Percentiles rank a stretch among this genome's conserved stretches.
These are phyloP conservation scores for Carassius gibelio DNA, from an alignment of 2,113 vertebrate species.

Conservation along the genomic window DNA sequence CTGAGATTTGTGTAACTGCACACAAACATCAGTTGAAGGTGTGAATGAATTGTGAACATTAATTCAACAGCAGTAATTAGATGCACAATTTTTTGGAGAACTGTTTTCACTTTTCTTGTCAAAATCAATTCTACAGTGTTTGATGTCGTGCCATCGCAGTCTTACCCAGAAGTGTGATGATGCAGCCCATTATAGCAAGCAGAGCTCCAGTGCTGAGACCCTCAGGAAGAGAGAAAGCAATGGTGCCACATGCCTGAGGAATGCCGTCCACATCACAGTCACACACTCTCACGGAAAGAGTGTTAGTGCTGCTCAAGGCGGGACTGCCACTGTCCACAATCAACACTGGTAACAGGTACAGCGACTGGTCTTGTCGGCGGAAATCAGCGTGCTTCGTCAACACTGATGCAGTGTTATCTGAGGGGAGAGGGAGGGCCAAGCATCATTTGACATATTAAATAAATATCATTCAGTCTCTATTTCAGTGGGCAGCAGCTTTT, in stretches of 20 bases:
- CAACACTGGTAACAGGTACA: slow-evolving; percentile 89
- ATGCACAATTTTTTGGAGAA: background rate
- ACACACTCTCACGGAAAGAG: slow-evolving; percentile 90
- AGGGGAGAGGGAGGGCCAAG: background rate
- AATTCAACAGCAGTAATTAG: background rate
- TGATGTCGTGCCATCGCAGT: background rate
- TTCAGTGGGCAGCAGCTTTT: too few relatives aligned
- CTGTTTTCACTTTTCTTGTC: too few relatives aligned
- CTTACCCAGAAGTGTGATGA: slow-evolving; percentile 90
- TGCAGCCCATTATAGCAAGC: slow-evolving; percentile 91
- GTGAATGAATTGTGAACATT: too few relatives aligned
- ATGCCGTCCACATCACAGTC: slow-evolving; percentile 85
- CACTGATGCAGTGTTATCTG: slow-evolving; percentile 94
- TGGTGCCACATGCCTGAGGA: slow-evolving; percentile 89
- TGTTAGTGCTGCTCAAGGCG: slow-evolving; percentile 93
- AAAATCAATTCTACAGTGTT: background rate
- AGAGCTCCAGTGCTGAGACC: slow-evolving; percentile 94
- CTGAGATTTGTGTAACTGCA: too few relatives aligned
- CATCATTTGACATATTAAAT: too few relatives aligned
- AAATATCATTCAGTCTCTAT: too few relatives aligned
- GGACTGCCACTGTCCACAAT: slow-evolving; percentile 93
- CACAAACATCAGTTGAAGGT: too few relatives aligned
- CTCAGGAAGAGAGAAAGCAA: slow-evolving; percentile 85
- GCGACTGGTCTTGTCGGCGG: slow-evolving; percentile 85
- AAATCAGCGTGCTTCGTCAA: slow-evolving; percentile 87